Evolutionary conservation across 2,113 vertebrate species (phyloP), one percentile per base, ranked within the genome.

Genomic region (Sceloporus tristichus): DNA sequence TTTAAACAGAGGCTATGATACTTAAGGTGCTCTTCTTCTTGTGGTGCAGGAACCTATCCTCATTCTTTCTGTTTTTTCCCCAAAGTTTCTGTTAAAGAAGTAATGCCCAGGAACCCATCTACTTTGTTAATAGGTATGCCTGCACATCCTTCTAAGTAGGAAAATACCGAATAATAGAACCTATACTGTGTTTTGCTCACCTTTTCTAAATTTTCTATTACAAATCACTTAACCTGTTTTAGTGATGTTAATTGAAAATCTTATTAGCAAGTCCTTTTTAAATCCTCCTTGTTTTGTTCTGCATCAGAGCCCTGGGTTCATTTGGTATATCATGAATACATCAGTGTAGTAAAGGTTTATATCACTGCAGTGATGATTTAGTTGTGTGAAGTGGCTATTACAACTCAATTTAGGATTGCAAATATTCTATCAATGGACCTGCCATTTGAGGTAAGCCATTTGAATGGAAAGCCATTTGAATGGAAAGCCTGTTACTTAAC

Each of bases 401-500:
- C 18, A 65, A 42, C 25, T 29, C 34, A 23, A 23, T 8, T 71
- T 84, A 40, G 4, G 68, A 21, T 34, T 70, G 74, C 21, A 71
- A 34, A 54, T 23, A 40, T 7, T 25, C 8, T 27, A 25, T 78
- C 18, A 53, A 23, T 9, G 48, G 59, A 78, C 75, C 59, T 78
- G 85, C 53, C 85, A 86, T 14, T n/a, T 14, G 40, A 48, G 70
- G 56, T 77, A 77, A 85, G 75, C 85, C 34, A 34, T 34, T 34
- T 62, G 48, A 77, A 53, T 77, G 27, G 40, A 68, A 86, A 86
- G 38, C 75, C 78, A 34, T 34, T 34, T 62, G 48, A 77, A 53
- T 77, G 27, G 40, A 68, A 86, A 86, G 38, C 75, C 78, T 86
- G 85, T 86, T 85, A 59, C 84, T 85, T 85, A 85, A 85, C 73